Evolutionary conservation across 2,888 invertebrate species (phyloP).

Genomic region (Digitonthophagus gazella): DNA sequence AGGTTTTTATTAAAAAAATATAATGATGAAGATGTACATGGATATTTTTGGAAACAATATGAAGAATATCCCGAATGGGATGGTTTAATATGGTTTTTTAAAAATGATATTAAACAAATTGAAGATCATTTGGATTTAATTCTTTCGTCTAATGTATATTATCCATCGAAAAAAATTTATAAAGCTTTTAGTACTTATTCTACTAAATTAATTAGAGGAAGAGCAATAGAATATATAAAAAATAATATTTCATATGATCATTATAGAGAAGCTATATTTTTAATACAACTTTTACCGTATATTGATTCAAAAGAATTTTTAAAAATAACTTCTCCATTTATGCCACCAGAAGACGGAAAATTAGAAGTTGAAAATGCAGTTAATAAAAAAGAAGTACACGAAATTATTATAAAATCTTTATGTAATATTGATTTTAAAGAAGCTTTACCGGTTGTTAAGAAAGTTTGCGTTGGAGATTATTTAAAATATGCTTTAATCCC

Average conservation of each 20-base stretch:
- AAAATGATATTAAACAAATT: background rate
- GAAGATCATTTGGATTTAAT: background rate
- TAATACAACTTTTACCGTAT: background rate
- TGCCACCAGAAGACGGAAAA: background rate
- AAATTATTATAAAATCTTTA: background rate
- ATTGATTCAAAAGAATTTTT: background rate
- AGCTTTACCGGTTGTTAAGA: background rate
- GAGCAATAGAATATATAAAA: background rate
- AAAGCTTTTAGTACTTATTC: background rate
- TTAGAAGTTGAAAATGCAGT: background rate
- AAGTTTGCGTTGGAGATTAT: background rate
- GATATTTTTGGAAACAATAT: background rate
- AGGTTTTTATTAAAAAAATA: background rate
- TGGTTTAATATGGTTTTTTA: background rate
- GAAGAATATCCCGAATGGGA: background rate
- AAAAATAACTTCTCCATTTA: background rate
- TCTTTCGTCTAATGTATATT: background rate
- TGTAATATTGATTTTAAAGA: background rate
- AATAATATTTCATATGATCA: background rate
- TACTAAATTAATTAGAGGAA: background rate
- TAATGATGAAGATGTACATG: background rate
- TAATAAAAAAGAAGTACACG: background rate
- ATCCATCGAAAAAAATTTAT: background rate
- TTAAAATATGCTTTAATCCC: background rate
- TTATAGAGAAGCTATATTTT: background rate